Percentiles rank a stretch among this genome's conserved stretches.
These are phyloP conservation scores for Holothuria glaberrima DNA, from an alignment of 35 echinoderm and acorn worm genomes.

Conservation along the genomic window DNA sequence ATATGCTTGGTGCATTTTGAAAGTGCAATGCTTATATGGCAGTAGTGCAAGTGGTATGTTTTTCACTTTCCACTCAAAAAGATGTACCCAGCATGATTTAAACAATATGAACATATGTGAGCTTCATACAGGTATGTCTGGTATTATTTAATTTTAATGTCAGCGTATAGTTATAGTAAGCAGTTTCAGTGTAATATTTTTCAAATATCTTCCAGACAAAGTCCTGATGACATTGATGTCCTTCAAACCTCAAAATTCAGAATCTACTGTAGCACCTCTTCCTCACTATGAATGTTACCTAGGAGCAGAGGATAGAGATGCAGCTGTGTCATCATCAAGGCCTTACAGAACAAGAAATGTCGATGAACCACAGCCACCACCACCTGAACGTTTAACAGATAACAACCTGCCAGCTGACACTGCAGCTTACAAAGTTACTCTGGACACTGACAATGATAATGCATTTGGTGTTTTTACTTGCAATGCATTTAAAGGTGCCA, in stretches of 20 bases:
- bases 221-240: slow-evolving; percentile 40
- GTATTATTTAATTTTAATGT: too few relatives aligned
- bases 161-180: too few relatives aligned
- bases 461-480: too few relatives aligned
- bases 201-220: not conserved
- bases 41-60: too few relatives aligned
- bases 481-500: too few relatives aligned
- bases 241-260: slow-evolving; percentile 22
- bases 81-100: too few relatives aligned
- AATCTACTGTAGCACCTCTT: not conserved
- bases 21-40: too few relatives aligned
- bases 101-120: too few relatives aligned
- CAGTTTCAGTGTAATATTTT: too few relatives aligned
- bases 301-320: slow-evolving; percentile 22
- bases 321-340: not conserved
- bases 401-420: not conserved
- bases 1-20: too few relatives aligned
- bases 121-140: too few relatives aligned
- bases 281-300: slow-evolving; percentile 38
- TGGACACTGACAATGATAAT: not conserved
- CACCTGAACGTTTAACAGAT: not conserved
- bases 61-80: too few relatives aligned
- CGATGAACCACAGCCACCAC: not conserved
- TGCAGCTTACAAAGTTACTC: not conserved
- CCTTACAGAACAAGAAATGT: slow-evolving; percentile 6